A percentile compares a stretch with the other conserved stretches of the same genome.
Evolutionary conservation across 1,140 invertebrate species (phyloP).

Genomic region (Zaprionus ornatus): DNA sequence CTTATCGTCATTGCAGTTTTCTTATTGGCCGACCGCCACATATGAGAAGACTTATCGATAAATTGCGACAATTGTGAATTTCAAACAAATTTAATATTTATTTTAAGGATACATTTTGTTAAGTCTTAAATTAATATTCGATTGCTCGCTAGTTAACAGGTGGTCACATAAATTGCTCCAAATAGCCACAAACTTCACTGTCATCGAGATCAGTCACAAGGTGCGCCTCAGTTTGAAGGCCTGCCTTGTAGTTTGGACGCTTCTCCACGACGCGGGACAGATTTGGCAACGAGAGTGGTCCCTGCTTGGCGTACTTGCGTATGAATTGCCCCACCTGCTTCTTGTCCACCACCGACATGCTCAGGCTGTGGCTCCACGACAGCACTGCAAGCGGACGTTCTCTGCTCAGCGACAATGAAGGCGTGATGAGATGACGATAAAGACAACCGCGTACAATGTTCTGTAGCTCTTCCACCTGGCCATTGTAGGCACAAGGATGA

Average conservation of each 20-base stretch:
- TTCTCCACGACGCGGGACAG: slow-evolving; percentile 87
- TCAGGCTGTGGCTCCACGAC: slow-evolving; percentile 90
- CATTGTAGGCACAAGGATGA: slow-evolving; percentile 92
- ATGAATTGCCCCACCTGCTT: slow-evolving; percentile 87
- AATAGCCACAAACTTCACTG: slow-evolving; percentile 84
- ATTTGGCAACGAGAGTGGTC: slow-evolving; percentile 84
- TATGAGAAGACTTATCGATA: not conserved
- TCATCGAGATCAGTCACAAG: slow-evolving; percentile 85
- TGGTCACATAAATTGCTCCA: slow-evolving; percentile 56
- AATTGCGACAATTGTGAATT: slow-evolving; percentile 1
- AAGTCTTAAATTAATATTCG: slow-evolving; percentile 33
- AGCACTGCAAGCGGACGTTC: slow-evolving; percentile 90
- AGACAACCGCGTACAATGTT: slow-evolving; percentile 89
- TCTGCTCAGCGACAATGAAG: slow-evolving; percentile 87
- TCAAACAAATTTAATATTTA: slow-evolving; percentile 25
- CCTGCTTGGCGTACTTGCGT: slow-evolving; percentile 86
- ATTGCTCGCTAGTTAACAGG: slow-evolving; percentile 17
- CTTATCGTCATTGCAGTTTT: not conserved
- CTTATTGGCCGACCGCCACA: not conserved
- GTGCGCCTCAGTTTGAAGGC: slow-evolving; percentile 85
- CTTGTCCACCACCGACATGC: slow-evolving; percentile 89
- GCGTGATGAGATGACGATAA: slow-evolving; percentile 92
- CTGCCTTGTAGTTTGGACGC: slow-evolving; percentile 86
- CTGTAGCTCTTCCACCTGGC: slow-evolving; percentile 87
- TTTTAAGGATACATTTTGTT: slow-evolving; percentile 8